phyloP scores from a whole-genome alignment of 2,113 vertebrate genomes.

The Ancistrus triradiatus region DNA sequence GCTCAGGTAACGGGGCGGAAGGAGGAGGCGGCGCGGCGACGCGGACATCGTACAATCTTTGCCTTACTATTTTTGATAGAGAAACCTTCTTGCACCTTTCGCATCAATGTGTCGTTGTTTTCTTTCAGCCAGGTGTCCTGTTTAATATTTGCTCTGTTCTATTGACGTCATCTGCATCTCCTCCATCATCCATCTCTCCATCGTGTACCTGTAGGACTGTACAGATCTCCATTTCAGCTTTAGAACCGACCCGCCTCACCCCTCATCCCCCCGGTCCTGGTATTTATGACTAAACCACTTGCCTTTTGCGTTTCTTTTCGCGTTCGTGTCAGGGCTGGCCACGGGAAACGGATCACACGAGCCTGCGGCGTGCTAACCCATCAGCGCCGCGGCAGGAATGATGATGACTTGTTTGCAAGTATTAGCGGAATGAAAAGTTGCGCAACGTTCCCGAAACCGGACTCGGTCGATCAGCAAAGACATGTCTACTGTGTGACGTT shows the following conservation, averaged over 20 bases:
- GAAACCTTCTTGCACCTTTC: constrained; percentile 13
- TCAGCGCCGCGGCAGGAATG: neutral
- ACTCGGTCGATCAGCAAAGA: neutral
- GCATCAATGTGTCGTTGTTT: neutral
- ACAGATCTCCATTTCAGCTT: constrained; percentile 1
- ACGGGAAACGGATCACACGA: neutral
- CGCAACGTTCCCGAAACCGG: too few species aligned
- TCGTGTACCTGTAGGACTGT: neutral
- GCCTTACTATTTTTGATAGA: constrained; percentile 27
- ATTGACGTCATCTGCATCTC: neutral
- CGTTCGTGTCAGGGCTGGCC: neutral
- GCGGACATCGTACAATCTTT: constrained; percentile 15
- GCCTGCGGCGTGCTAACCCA: neutral
- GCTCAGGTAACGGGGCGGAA: constrained; percentile 18
- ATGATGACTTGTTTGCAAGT: neutral
- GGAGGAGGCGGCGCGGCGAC: neutral
- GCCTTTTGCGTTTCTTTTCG: neutral
- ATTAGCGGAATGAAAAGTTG: neutral
- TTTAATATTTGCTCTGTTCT: neutral
- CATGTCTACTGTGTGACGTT: too few species aligned
- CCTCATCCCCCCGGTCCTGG: neutral
- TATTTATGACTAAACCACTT: constrained; percentile 13
- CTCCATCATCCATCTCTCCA: neutral
- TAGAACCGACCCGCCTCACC: neutral
- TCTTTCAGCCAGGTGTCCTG: neutral